phyloP scores from a whole-genome alignment of 2,113 vertebrate species.

The Eira barbara region DNA sequence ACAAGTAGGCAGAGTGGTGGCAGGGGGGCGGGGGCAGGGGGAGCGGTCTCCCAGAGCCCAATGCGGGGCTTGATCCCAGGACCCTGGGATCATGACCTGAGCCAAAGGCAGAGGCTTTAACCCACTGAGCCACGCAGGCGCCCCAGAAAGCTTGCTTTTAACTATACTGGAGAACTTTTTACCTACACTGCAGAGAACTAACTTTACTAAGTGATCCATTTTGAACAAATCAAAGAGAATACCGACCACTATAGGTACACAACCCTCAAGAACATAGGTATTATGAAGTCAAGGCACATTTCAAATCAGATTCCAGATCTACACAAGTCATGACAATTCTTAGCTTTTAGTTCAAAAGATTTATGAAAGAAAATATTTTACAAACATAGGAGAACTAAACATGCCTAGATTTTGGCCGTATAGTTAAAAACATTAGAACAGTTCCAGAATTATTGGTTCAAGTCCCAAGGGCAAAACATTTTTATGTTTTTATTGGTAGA shows the following conservation, averaged over 20 bases:
- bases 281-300: neutral
- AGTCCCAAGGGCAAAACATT: neutral
- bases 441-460: neutral
- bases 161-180: neutral
- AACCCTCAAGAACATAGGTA: neutral
- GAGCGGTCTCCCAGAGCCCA: too few species aligned
- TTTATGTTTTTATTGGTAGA: neutral
- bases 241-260: neutral
- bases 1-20: too few species aligned
- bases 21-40: too few species aligned
- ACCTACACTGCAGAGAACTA: neutral
- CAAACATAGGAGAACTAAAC: neutral
- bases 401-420: neutral
- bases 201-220: neutral
- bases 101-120: too few species aligned
- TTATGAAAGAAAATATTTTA: neutral
- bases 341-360: neutral
- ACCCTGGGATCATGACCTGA: too few species aligned
- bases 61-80: too few species aligned
- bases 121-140: too few species aligned
- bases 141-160: neutral
- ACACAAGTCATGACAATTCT: neutral
- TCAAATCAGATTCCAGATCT: neutral
- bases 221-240: slow-evolving; percentile 11
- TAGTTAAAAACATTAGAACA: neutral